Evolutionary conservation across 30 jellyfish, hydroid and myxozoan genomes (phyloP).

Genomic region (Pelagia noctiluca): DNA sequence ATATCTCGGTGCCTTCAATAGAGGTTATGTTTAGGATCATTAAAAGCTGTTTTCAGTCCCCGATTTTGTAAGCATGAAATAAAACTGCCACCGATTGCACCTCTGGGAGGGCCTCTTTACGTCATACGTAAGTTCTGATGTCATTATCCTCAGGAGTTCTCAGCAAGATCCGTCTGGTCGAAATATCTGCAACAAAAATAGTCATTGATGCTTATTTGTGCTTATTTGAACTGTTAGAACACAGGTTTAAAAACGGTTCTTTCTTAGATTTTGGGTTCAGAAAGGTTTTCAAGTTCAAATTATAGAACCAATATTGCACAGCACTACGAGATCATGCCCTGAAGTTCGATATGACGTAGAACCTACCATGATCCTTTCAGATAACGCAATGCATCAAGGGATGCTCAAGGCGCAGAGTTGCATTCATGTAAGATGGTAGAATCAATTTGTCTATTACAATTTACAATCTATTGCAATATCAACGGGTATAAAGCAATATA

Average conservation of each 20-base stretch:
- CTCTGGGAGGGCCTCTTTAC: not conserved
- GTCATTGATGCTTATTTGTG: not conserved
- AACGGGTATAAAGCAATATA: no score
- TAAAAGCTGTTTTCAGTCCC: no score
- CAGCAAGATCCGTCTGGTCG: conserved; percentile 65
- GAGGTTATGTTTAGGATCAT: not conserved
- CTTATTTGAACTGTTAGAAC: not conserved
- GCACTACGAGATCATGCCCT: not conserved
- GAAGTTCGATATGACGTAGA: not conserved
- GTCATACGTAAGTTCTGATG: not conserved
- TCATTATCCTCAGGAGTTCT: conserved; percentile 2
- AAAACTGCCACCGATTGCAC: no score
- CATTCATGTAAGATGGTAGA: no score
- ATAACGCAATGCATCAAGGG: no score
- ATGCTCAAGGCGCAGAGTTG: no score
- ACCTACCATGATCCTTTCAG: no score
- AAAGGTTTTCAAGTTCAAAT: not conserved
- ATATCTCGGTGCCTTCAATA: not conserved
- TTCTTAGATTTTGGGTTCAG: not conserved
- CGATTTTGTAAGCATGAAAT: no score
- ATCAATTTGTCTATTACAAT: no score
- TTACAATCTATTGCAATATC: no score
- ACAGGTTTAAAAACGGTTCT: not conserved
- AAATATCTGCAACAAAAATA: conserved; percentile 31
- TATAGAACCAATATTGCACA: not conserved